A percentile compares a stretch with the other conserved stretches of the same genome.
These are phyloP conservation scores for Agrilus mali DNA, from an alignment of 2,888 invertebrate species.

Conservation along the genomic window DNA sequence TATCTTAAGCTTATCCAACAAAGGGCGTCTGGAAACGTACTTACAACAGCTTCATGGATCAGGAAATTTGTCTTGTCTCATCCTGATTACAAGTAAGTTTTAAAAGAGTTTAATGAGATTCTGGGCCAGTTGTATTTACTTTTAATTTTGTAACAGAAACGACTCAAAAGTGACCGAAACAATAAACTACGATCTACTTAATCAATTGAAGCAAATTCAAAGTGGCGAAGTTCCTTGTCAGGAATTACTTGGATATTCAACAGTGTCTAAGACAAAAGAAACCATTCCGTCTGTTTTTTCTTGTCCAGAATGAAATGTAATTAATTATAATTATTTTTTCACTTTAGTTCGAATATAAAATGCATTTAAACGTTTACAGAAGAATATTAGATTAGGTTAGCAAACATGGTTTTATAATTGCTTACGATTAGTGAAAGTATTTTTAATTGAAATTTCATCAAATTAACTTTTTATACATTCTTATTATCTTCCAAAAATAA, in stretches of 20 bases:
- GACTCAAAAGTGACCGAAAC: constrained; percentile 82
- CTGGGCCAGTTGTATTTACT: not conserved
- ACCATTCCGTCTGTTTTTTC: constrained; percentile 65
- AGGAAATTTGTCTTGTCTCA: constrained; percentile 80
- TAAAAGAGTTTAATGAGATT: not conserved
- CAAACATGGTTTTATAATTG: too few species aligned
- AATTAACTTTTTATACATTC: too few species aligned
- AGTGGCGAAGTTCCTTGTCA: constrained; percentile 59
- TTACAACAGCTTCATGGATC: constrained; percentile 93
- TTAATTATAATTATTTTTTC: too few species aligned
- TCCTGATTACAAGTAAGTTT: constrained; percentile 72
- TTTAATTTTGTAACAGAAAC: constrained; percentile 27
- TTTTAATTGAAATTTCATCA: too few species aligned
- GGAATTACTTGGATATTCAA: constrained; percentile 60
- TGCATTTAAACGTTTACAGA: too few species aligned
- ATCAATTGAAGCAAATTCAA: constrained; percentile 61
- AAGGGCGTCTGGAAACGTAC: constrained; percentile 76
- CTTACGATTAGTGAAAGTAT: too few species aligned
- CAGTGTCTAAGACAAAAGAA: constrained; percentile 71
- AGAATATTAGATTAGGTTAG: too few species aligned
- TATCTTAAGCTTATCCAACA: constrained; percentile 87
- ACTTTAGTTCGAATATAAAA: too few species aligned
- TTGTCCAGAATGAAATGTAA: constrained; percentile 11
- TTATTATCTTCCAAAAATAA: too few species aligned
- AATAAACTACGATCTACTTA: constrained; percentile 84